These are phyloP conservation scores for Gallirallus australis DNA, from an alignment of 2,797 vertebrate genomes.

Conservation along the genomic window DNA sequence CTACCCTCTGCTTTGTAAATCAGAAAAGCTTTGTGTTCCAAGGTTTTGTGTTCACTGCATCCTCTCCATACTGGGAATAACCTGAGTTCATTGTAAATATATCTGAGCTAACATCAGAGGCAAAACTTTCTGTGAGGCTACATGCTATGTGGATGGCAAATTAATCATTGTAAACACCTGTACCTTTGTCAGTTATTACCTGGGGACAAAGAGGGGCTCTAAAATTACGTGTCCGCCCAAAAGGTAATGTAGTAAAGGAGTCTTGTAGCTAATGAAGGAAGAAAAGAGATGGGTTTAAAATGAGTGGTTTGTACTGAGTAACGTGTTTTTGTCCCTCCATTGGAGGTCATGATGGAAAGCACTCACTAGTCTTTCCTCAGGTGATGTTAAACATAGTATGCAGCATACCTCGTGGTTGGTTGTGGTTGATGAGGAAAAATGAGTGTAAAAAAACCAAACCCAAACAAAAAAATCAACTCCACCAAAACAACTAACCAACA, in stretches of 20 bases:
- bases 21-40: not conserved
- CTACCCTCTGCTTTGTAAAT: not conserved
- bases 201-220: not conserved
- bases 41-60: not conserved
- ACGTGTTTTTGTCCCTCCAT: fast-evolving
- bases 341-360: not conserved
- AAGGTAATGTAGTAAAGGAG: not conserved
- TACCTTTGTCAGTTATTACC: not conserved
- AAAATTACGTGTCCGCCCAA: not conserved
- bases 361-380: not conserved
- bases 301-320: not conserved
- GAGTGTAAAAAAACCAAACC: not conserved
- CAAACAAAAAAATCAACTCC: no score
- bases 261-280: not conserved
- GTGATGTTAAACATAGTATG: not conserved
- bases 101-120: not conserved
- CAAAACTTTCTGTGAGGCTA: not conserved
- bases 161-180: not conserved
- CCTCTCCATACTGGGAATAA: not conserved
- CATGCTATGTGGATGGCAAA: not conserved
- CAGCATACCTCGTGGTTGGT: not conserved
- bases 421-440: not conserved
- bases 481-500: no score
- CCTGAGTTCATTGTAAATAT: not conserved
- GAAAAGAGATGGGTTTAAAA: not conserved